phyloP scores from a whole-genome alignment of 2,888 invertebrate species.

The Drosophila lacicola region DNA sequence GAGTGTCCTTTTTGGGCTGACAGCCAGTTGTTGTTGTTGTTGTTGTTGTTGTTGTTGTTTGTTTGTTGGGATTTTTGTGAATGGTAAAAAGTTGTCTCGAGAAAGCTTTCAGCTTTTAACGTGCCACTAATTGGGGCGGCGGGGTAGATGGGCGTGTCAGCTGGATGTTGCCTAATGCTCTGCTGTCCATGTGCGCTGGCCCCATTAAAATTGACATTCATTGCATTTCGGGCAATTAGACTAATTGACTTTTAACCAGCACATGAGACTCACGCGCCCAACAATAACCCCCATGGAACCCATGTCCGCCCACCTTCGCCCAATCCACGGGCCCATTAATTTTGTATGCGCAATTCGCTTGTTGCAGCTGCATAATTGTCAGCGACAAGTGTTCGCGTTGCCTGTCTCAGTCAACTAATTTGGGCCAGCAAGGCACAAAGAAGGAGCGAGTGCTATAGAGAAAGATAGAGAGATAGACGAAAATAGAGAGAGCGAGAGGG shows the following conservation, averaged over 20 bases:
- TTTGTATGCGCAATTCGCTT: slow-evolving; percentile 45
- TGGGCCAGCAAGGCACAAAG: not conserved
- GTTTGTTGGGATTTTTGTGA: slow-evolving; percentile 57
- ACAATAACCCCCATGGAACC: not conserved
- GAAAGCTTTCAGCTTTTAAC: slow-evolving; percentile 39
- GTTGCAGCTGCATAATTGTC: slow-evolving; percentile 32
- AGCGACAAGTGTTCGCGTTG: slow-evolving; percentile 12
- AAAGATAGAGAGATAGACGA: too few relatives aligned
- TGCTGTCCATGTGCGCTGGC: slow-evolving; percentile 63
- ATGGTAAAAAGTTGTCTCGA: slow-evolving; percentile 64
- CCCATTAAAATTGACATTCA: slow-evolving; percentile 78
- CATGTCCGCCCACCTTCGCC: not conserved
- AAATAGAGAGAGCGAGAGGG: too few relatives aligned
- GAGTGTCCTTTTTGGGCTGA: slow-evolving; percentile 66
- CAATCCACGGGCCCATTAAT: slow-evolving; percentile 37
- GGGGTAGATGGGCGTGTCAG: slow-evolving; percentile 23
- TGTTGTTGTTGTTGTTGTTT: slow-evolving; percentile 44
- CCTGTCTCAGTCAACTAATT: slow-evolving; percentile 3
- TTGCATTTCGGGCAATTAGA: slow-evolving; percentile 75
- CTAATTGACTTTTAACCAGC: slow-evolving; percentile 79
- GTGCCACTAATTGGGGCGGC: slow-evolving; percentile 44
- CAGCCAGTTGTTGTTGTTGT: slow-evolving; percentile 26
- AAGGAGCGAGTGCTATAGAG: too few relatives aligned
- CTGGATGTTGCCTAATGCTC: slow-evolving; percentile 23
- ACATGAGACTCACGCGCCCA: slow-evolving; percentile 41